Percentiles rank a stretch among this genome's conserved stretches.
phyloP scores from a whole-genome alignment of 2,797 vertebrate species.

The Falco concolor region DNA sequence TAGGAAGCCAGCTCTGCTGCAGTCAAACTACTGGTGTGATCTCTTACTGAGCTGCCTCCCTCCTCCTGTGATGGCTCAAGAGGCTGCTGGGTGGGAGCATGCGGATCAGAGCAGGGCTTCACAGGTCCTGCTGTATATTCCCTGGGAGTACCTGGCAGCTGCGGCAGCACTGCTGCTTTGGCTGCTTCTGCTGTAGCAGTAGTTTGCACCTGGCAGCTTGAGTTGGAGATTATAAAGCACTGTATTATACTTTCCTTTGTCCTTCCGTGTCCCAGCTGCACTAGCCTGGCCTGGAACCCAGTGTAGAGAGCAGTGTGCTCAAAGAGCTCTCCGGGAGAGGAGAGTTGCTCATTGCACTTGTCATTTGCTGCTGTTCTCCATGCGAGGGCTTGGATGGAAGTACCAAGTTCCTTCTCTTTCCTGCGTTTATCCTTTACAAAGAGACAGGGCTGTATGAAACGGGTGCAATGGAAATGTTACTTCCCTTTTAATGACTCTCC shows the following conservation, averaged over 20 bases:
- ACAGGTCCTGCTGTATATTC: neutral
- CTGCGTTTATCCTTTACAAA: neutral
- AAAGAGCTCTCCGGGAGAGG: neutral
- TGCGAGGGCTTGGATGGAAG: neutral
- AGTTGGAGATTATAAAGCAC: neutral
- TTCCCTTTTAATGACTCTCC: neutral
- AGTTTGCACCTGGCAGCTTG: neutral
- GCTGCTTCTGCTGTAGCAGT: neutral
- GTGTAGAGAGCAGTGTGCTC: rapidly evolving
- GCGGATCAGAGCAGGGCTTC: neutral
- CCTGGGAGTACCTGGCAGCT: rapidly evolving
- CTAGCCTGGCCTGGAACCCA: neutral
- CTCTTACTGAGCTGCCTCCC: neutral
- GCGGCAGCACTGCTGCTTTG: neutral
- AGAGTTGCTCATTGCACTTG: neutral
- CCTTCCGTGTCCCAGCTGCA: neutral
- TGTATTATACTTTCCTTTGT: neutral
- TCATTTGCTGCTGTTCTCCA: neutral
- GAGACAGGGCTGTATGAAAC: neutral
- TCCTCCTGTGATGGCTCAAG: neutral
- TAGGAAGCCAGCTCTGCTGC: neutral
- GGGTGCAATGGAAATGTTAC: neutral
- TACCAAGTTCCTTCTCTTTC: neutral
- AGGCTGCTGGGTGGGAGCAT: neutral
- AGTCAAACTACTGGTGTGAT: neutral